Conservation (phyloP, 2,113 vertebrate species). For the Pteronura brasiliensis region DNA sequence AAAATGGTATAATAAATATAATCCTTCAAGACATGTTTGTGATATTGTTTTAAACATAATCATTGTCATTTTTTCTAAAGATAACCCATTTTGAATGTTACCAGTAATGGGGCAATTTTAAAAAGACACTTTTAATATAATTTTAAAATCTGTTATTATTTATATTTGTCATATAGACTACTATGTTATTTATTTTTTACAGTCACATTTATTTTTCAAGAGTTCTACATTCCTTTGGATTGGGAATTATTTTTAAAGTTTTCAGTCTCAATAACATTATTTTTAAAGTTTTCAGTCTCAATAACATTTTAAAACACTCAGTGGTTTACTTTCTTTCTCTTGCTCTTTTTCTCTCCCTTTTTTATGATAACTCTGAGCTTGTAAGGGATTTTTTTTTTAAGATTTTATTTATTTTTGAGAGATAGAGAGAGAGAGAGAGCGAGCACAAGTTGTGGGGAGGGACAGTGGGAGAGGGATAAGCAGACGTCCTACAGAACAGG, state of each 20-base stretch:
- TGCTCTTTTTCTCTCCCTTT: neutral
- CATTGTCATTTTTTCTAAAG: neutral
- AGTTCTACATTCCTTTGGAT: neutral
- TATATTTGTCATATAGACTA: neutral
- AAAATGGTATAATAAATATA: neutral
- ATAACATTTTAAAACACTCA: neutral
- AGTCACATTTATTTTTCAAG: slow-evolving; percentile 29
- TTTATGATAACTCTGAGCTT: neutral
- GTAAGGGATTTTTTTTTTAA: neutral
- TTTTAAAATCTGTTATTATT: neutral
- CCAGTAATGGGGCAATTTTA: neutral
- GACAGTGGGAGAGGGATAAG: neutral
- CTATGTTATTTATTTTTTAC: neutral
- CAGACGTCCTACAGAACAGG: neutral
- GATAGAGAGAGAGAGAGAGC: neutral
- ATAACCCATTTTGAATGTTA: neutral
- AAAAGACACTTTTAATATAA: neutral
- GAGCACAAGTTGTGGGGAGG: neutral
- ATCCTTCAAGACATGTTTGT: neutral
- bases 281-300: neutral
- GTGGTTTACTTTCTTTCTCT: neutral
- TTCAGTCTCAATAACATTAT: neutral
- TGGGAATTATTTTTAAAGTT: neutral
- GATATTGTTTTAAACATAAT: neutral
- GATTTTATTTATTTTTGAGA: neutral